Percentiles rank a stretch among this genome's conserved stretches.
Conservation (phyloP, 2,113 vertebrate genomes). For the Bettongia penicillata region DNA sequence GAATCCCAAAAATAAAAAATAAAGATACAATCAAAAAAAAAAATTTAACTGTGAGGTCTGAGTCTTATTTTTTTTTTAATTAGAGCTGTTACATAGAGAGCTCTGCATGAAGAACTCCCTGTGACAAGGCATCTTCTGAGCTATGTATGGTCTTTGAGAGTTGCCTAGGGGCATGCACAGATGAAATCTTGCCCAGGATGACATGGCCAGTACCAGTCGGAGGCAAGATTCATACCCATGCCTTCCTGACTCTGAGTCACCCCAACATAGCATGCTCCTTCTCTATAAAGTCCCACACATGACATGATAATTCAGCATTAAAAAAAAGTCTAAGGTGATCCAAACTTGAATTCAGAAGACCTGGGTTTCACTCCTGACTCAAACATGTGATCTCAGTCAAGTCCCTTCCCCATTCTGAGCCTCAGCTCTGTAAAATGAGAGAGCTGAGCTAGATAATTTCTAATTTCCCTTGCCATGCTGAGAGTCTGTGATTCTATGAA, state of each 20-base stretch:
- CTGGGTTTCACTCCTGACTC: not conserved
- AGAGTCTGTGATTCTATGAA: not conserved
- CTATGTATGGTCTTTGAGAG: too few relatives aligned
- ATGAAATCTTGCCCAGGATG: not conserved
- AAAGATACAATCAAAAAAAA: too few relatives aligned
- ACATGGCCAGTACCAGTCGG: not conserved
- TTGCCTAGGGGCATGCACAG: too few relatives aligned
- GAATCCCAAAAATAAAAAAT: too few relatives aligned
- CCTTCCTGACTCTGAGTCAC: not conserved
- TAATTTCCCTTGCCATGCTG: not conserved
- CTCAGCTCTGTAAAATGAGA: not conserved
- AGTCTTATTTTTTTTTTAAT: not conserved
- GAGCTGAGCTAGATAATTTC: not conserved
- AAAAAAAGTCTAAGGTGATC: not conserved
- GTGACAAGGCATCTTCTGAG: not conserved
- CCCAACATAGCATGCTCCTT: not conserved
- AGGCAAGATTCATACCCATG: not conserved
- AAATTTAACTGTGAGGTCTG: not conserved
- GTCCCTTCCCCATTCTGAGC: not conserved
- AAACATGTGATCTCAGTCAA: not conserved
- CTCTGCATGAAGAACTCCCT: not conserved
- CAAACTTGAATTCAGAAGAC: not conserved
- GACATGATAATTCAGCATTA: not conserved
- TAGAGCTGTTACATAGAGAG: not conserved
- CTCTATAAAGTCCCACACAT: not conserved